Percentiles rank a stretch among this genome's conserved stretches.
Conservation (phyloP, 2,797 vertebrate species). For the Galagoides demidoff region DNA sequence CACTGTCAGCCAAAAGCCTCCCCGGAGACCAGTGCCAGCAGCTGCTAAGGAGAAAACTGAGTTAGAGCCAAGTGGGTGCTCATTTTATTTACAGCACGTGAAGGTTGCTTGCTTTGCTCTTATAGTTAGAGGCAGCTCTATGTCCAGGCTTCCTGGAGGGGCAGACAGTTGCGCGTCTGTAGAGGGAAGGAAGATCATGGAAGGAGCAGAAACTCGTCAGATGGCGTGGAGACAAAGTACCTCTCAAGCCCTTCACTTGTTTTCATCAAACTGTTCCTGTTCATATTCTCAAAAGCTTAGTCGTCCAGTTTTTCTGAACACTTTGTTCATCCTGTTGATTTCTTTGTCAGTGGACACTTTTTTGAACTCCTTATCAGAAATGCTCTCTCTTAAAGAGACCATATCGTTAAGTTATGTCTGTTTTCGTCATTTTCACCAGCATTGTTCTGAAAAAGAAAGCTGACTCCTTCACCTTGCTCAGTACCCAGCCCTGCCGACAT, state of each 20-base stretch:
- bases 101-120: neutral
- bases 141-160: neutral
- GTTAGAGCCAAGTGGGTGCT: neutral
- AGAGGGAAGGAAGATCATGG: neutral
- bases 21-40: neutral
- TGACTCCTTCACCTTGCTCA: neutral
- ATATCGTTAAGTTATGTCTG: neutral
- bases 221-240: slow-evolving; percentile 1
- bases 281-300: neutral
- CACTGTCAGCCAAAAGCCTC: neutral
- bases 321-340: slow-evolving; percentile 26
- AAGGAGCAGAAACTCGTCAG: slow-evolving; percentile 51
- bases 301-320: slow-evolving; percentile 28
- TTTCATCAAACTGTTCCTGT: slow-evolving; percentile 25
- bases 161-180: neutral
- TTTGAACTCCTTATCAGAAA: slow-evolving; percentile 48
- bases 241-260: slow-evolving; percentile 47
- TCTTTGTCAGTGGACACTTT: slow-evolving; percentile 32
- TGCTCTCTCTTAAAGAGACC: neutral
- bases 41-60: neutral
- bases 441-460: neutral
- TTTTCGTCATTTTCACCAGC: neutral
- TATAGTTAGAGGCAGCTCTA: neutral
- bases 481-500: neutral
- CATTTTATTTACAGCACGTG: neutral